phyloP scores from a whole-genome alignment of 2,797 vertebrate genomes.

The Hephaestus fuliginosus region DNA sequence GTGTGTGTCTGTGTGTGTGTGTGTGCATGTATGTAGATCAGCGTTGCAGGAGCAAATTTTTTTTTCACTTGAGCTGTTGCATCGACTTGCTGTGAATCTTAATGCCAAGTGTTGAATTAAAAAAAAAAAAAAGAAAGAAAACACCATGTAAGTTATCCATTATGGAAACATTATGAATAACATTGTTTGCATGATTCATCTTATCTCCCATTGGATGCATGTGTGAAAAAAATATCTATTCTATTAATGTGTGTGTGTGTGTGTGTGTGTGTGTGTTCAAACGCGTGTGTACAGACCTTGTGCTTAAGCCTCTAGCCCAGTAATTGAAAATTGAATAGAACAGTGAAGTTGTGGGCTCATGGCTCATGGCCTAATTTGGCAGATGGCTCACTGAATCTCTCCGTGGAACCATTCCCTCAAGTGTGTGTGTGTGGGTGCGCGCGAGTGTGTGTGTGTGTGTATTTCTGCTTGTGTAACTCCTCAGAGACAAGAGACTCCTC shows the following conservation, averaged over 20 bases:
- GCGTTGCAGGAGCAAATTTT: constrained; percentile 26
- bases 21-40: constrained; percentile 39
- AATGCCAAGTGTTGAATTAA: constrained; percentile 20
- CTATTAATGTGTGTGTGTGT: constrained; percentile 42
- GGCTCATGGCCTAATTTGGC: constrained; percentile 86
- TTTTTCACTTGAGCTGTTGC: constrained; percentile 43
- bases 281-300: constrained; percentile 57
- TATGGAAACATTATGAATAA: constrained; percentile 63
- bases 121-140: constrained; percentile 15
- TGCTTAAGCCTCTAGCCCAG: constrained; percentile 71
- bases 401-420: constrained; percentile 77
- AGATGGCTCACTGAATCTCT: constrained; percentile 86
- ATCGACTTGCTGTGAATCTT: constrained; percentile 7
- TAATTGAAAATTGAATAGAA: constrained; percentile 85
- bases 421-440: constrained; percentile 40
- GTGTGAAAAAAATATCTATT: constrained; percentile 46
- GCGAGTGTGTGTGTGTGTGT: constrained; percentile 42
- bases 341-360: constrained; percentile 78
- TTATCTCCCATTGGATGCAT: constrained; percentile 50
- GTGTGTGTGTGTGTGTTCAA: constrained; percentile 31
- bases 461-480: constrained; percentile 65
- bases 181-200: constrained; percentile 58
- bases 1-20: background rate
- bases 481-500: constrained; percentile 68
- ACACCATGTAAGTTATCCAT: constrained; percentile 47